phyloP scores from a whole-genome alignment of 2,797 vertebrate species.

The Cryptoprocta ferox region DNA sequence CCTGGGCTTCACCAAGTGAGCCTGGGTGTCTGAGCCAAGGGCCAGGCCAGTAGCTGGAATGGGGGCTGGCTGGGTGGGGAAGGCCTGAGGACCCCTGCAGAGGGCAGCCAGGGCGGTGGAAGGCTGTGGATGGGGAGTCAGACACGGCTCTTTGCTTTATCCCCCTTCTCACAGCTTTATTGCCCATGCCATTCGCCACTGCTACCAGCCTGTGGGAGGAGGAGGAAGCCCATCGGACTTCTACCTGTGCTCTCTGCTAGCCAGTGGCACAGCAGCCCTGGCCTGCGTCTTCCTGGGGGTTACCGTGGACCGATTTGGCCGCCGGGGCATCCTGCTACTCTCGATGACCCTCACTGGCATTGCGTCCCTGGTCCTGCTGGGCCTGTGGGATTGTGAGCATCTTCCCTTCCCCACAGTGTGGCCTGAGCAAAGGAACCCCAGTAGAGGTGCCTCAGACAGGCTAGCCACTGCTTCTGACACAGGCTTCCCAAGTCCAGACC shows the following conservation, averaged over 20 bases:
- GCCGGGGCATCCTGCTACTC: conserved; percentile 93
- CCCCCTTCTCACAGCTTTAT: conserved; percentile 89
- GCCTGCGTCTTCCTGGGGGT: conserved; percentile 92
- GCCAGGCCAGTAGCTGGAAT: conserved; percentile 47
- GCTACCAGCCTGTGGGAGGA: conserved; percentile 87
- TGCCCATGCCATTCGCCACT: conserved; percentile 94
- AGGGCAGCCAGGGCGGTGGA: background rate
- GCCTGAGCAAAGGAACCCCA: conserved; percentile 33
- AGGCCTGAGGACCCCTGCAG: background rate
- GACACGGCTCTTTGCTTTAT: background rate
- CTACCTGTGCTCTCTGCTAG: conserved; percentile 93
- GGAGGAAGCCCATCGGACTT: conserved; percentile 92
- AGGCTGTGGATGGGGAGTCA: background rate
- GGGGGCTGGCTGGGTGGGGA: background rate
- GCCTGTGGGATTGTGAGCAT: conserved; percentile 93
- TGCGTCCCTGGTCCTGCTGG: conserved; percentile 92
- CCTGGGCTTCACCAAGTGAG: conserved; percentile 95
- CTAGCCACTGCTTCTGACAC: conserved; percentile 2
- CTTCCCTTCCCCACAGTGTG: conserved; percentile 29
- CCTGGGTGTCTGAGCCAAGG: conserved; percentile 68
- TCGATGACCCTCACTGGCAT: conserved; percentile 93
- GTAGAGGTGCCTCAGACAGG: conserved; percentile 13
- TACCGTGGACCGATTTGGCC: conserved; percentile 92
- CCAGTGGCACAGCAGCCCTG: conserved; percentile 90
- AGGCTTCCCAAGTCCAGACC: background rate